Conservation (phyloP, 2,888 invertebrate species). For the Lepidochrysops patricia region DNA sequence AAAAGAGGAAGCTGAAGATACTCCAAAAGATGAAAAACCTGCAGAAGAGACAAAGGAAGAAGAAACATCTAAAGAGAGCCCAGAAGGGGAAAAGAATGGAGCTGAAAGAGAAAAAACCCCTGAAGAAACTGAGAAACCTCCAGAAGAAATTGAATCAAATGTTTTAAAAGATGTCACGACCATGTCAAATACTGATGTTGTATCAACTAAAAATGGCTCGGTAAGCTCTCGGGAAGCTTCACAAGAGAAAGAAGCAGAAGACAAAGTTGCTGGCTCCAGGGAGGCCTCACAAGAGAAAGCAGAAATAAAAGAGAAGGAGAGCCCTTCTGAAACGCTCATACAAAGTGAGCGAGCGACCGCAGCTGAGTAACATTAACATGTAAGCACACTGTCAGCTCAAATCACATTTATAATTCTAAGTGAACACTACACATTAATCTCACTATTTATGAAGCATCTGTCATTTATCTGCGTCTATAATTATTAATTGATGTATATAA, state of each 20-base stretch:
- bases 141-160: slow-evolving; percentile 36
- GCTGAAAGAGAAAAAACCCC: slow-evolving; percentile 39
- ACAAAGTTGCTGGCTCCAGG: slow-evolving; percentile 60
- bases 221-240: slow-evolving; percentile 61
- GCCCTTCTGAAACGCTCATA: slow-evolving; percentile 58
- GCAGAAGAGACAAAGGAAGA: slow-evolving; percentile 24
- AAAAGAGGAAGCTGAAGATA: slow-evolving; percentile 27
- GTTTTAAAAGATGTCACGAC: slow-evolving; percentile 45
- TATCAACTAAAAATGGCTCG: slow-evolving; percentile 54
- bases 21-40: slow-evolving; percentile 19
- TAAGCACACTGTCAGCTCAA: slow-evolving; percentile 61
- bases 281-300: slow-evolving; percentile 57
- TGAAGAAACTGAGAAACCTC: slow-evolving; percentile 31
- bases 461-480: slow-evolving; percentile 63
- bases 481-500: slow-evolving; percentile 25
- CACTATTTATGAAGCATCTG: slow-evolving; percentile 56
- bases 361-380: slow-evolving; percentile 46
- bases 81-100: slow-evolving; percentile 29
- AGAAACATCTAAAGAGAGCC: slow-evolving; percentile 28
- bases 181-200: slow-evolving; percentile 43
- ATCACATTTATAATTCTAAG: slow-evolving; percentile 62
- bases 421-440: slow-evolving; percentile 57
- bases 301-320: slow-evolving; percentile 41
- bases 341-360: slow-evolving; percentile 57
- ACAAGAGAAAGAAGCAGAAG: slow-evolving; percentile 44